Evolutionary conservation across 1,140 invertebrate genomes (phyloP).

Genomic region (Caenorhabditis briggsae): DNA sequence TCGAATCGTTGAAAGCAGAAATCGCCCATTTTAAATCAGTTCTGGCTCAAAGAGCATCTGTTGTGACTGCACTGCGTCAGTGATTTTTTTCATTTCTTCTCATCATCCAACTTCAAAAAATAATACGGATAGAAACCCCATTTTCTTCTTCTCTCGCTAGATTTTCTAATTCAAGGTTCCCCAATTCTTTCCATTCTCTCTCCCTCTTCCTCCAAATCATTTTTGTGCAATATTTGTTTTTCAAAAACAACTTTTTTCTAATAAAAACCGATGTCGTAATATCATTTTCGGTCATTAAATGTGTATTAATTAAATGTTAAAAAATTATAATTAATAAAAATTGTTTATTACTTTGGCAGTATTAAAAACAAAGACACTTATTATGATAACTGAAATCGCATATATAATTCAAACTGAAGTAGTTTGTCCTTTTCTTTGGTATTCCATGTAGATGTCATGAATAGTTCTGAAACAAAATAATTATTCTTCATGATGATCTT

Average conservation of each 20-base stretch:
- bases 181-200: constrained; percentile 21
- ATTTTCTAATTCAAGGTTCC: background rate
- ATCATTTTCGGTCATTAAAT: background rate
- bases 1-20: constrained; percentile 72
- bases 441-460: constrained; percentile 50
- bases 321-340: background rate
- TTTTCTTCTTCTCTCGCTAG: constrained; percentile 27
- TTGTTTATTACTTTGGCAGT: background rate
- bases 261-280: constrained; percentile 29
- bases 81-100: background rate
- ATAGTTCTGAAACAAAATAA: constrained; percentile 14
- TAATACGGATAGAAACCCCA: constrained; percentile 40
- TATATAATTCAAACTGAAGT: background rate
- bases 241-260: background rate
- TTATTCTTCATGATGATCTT: no score
- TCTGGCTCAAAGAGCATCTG: constrained; percentile 68
- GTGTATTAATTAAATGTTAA: background rate
- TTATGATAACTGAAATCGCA: background rate
- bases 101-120: background rate
- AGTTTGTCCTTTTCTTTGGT: constrained; percentile 45
- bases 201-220: constrained; percentile 11
- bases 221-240: constrained; percentile 11
- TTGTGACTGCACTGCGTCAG: background rate
- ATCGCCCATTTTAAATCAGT: constrained; percentile 73
- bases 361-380: background rate